phyloP scores from a whole-genome alignment of 2,888 invertebrate species.

The Mesochorus sp. region DNA sequence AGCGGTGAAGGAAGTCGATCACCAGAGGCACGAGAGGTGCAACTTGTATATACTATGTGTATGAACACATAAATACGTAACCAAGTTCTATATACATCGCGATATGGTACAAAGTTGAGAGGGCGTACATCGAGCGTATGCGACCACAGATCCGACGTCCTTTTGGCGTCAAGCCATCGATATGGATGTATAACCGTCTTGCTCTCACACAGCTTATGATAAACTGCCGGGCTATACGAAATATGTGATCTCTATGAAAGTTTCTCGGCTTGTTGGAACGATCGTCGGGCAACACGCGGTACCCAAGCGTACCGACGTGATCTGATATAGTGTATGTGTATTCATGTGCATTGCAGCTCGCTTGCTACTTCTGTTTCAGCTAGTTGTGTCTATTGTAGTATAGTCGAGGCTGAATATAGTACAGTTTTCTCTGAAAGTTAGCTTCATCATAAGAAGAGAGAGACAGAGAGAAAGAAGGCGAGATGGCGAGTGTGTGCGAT shows the following conservation, averaged over 20 bases:
- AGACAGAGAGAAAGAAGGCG: conserved; percentile 8
- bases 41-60: conserved; percentile 18
- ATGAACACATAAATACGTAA: background rate
- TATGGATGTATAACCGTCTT: conserved; percentile 17
- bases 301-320: conserved; percentile 33
- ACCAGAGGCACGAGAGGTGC: conserved; percentile 45
- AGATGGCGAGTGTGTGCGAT: background rate
- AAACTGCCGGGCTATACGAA: conserved; percentile 45
- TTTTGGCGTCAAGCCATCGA: background rate
- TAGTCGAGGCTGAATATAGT: background rate
- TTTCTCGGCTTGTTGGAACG: conserved; percentile 36
- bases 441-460: conserved; percentile 27
- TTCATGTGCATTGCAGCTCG: conserved; percentile 1
- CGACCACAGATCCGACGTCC: background rate
- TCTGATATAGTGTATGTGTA: background rate
- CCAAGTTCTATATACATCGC: background rate
- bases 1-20: conserved; percentile 37
- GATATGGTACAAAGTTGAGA: conserved; percentile 1
- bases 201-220: conserved; percentile 47
- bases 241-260: conserved; percentile 45
- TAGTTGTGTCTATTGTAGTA: conserved; percentile 43
- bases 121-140: background rate
- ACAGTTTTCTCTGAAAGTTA: conserved; percentile 24
- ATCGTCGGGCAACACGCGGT: conserved; percentile 14
- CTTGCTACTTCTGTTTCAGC: conserved; percentile 33